These are phyloP conservation scores for Lacanobia wlatinum DNA, from an alignment of 2,888 invertebrate genomes.

Conservation along the genomic window DNA sequence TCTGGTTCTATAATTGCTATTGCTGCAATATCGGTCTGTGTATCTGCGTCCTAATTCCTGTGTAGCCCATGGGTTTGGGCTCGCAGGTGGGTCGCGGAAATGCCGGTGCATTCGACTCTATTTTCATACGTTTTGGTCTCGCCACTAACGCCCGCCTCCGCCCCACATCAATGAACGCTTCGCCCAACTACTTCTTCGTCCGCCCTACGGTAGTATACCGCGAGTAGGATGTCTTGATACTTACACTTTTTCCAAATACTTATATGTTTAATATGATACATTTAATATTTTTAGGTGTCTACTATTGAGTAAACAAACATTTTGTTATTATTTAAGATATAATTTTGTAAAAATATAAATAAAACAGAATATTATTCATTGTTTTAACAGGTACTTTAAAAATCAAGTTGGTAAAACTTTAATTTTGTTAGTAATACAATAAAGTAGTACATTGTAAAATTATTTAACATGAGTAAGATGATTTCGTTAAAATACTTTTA, in stretches of 20 bases:
- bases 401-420: too few species aligned
- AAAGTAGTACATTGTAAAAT: too few species aligned
- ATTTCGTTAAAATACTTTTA: too few species aligned
- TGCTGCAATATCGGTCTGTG: conserved; percentile 42
- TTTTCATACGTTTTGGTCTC: conserved; percentile 81
- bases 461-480: too few species aligned
- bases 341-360: too few species aligned
- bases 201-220: conserved; percentile 74
- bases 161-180: conserved; percentile 86
- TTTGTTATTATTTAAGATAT: too few species aligned
- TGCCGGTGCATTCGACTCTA: conserved; percentile 75
- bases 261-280: too few species aligned
- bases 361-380: too few species aligned
- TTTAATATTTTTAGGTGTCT: too few species aligned
- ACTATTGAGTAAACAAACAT: too few species aligned
- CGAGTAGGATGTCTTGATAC: conserved; percentile 70
- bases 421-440: too few species aligned
- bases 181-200: conserved; percentile 79
- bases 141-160: conserved; percentile 79
- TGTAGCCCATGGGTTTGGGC: conserved; percentile 29
- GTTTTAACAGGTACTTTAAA: too few species aligned
- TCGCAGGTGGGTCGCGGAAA: conserved; percentile 74
- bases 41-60: conserved; percentile 62
- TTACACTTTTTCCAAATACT: conserved; percentile 38
- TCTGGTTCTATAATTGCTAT: conserved; percentile 26